phyloP scores from a whole-genome alignment of 2,888 invertebrate species.

The Trichopoda pennipes region DNA sequence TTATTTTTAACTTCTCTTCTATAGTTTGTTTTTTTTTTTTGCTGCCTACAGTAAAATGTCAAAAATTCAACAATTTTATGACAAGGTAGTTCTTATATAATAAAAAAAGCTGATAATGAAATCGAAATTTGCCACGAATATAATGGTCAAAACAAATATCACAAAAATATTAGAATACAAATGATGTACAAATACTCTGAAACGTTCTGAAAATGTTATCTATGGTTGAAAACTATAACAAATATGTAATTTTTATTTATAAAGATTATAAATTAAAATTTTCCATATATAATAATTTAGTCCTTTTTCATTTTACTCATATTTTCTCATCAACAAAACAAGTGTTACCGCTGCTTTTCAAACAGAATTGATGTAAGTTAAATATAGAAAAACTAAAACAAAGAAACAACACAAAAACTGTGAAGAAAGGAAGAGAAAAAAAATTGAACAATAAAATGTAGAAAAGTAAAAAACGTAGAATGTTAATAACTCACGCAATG shows the following conservation, averaged over 20 bases:
- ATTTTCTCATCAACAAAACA: conserved; percentile 1
- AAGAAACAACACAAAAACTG: conserved; percentile 39
- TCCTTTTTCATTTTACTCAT: too few species aligned
- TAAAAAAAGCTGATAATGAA: not conserved
- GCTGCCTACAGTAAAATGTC: conserved; percentile 35
- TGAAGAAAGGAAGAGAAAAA: conserved; percentile 33
- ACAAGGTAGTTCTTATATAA: conserved; percentile 19
- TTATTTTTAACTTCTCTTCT: conserved; percentile 36
- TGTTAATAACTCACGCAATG: not conserved
- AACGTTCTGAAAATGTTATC: not conserved
- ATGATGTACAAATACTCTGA: conserved; percentile 31
- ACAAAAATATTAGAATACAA: conserved; percentile 68
- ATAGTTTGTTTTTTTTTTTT: conserved; percentile 25
- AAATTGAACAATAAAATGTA: conserved; percentile 37
- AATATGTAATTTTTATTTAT: too few species aligned
- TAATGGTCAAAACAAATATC: conserved; percentile 77
- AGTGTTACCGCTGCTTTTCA: conserved; percentile 44
- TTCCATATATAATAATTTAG: too few species aligned
- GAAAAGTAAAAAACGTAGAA: conserved; percentile 24
- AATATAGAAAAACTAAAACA: not conserved
- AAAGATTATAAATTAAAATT: too few species aligned
- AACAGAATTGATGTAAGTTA: not conserved
- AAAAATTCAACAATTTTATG: conserved; percentile 49
- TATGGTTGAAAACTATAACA: too few species aligned
- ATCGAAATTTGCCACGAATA: conserved; percentile 73